Percentiles rank a stretch among this genome's conserved stretches.
Conservation (phyloP, 92 coral and sea anemone species). For the Isaurus tuberculatus region DNA sequence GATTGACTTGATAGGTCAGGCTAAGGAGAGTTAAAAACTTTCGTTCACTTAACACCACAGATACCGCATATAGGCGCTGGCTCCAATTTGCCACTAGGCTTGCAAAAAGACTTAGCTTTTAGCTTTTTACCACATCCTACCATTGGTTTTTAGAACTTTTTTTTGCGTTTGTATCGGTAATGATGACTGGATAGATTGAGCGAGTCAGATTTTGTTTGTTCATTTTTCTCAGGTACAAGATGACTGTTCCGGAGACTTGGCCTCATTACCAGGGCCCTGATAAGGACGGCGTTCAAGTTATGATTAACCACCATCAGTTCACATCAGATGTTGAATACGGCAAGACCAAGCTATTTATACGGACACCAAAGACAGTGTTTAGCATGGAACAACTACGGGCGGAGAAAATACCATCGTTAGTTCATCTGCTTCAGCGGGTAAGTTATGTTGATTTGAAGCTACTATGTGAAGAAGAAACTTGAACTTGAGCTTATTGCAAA, state of each 20-base stretch:
- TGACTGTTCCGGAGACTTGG: slow-evolving; percentile 84
- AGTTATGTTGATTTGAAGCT: neutral
- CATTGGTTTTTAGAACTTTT: too few species aligned
- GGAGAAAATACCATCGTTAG: slow-evolving; percentile 74
- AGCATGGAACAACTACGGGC: slow-evolving; percentile 82
- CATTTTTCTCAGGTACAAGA: slow-evolving; percentile 76
- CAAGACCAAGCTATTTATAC: slow-evolving; percentile 89
- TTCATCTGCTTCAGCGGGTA: slow-evolving; percentile 86
- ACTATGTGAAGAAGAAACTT: neutral
- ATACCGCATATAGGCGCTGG: too few species aligned
- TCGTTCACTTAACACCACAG: too few species aligned
- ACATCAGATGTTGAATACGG: slow-evolving; percentile 86
- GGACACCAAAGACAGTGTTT: slow-evolving; percentile 92
- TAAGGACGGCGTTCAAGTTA: slow-evolving; percentile 72
- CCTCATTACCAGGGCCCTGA: slow-evolving; percentile 83
- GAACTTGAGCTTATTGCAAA: too few species aligned
- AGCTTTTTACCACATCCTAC: too few species aligned
- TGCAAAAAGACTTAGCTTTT: too few species aligned
- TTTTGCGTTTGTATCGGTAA: too few species aligned
- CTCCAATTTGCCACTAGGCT: too few species aligned
- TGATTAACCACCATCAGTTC: slow-evolving; percentile 68
- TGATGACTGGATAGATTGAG: too few species aligned
- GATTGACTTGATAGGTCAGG: too few species aligned
- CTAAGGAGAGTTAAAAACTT: too few species aligned
- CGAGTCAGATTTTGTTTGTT: neutral